These are phyloP conservation scores for human (Homo sapiens) DNA, from an alignment of 2,113 vertebrate species.

Conservation along the genomic window DNA sequence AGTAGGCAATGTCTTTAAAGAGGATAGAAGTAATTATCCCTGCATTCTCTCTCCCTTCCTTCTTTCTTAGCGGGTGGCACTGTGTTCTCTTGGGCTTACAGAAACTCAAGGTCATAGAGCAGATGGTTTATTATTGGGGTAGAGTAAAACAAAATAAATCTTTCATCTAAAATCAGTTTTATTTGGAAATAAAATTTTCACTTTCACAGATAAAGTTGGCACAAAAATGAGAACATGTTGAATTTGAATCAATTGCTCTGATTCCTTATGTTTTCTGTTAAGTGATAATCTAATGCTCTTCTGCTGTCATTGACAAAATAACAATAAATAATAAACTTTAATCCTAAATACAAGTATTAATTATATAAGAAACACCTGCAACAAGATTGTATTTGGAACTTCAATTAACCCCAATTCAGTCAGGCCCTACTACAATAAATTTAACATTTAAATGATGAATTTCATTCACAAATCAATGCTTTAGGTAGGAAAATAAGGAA, in stretches of 20 bases:
- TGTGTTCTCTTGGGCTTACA: not conserved
- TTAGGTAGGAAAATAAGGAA: not conserved
- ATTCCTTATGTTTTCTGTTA: conserved; percentile 71
- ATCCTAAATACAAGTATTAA: conserved; percentile 36
- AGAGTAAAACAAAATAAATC: conserved; percentile 51
- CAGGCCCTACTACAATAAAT: not conserved
- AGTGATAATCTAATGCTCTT: conserved; percentile 62
- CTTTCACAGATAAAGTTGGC: conserved; percentile 62
- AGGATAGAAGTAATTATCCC: not conserved
- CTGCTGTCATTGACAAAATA: conserved; percentile 64
- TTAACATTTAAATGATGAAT: not conserved
- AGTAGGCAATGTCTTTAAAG: not conserved
- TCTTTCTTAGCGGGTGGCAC: not conserved
- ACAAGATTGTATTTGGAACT: not conserved
- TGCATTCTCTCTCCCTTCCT: not conserved
- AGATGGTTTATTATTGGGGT: conserved; percentile 44
- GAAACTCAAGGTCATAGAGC: conserved; percentile 32
- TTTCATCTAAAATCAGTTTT: conserved; percentile 60
- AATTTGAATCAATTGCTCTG: conserved; percentile 61
- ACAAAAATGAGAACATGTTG: conserved; percentile 65
- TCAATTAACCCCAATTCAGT: not conserved
- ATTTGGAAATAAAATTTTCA: conserved; percentile 53
- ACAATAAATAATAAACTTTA: conserved; percentile 22
- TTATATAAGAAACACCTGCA: not conserved
- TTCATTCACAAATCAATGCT: not conserved